phyloP scores from a whole-genome alignment of 2,797 vertebrate genomes.

The Catharus ustulatus region DNA sequence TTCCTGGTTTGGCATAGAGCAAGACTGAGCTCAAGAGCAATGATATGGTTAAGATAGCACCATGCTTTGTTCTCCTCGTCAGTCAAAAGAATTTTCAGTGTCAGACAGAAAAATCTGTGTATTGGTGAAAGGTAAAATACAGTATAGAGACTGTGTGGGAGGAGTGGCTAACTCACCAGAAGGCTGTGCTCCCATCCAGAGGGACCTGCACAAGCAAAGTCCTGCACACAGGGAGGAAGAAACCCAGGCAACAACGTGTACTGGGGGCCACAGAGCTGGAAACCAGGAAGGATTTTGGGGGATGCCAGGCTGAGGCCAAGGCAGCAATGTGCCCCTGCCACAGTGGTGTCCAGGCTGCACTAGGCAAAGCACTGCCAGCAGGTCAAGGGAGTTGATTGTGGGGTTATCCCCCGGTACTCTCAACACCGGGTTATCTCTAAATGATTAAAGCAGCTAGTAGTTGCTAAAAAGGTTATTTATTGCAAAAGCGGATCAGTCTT shows the following conservation, averaged over 20 bases:
- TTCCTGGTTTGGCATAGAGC: not conserved
- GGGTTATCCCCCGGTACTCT: no score
- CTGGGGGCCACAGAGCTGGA: not conserved
- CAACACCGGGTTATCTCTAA: no score
- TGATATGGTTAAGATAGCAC: not conserved
- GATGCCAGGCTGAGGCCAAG: not conserved
- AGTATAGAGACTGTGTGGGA: not conserved
- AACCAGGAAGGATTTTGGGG: not conserved
- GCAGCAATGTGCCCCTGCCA: not conserved
- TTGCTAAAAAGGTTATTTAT: no score
- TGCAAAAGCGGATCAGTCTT: no score
- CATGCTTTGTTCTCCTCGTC: not conserved
- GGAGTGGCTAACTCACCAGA: not conserved
- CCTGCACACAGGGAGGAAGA: not conserved
- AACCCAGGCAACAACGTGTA: accelerated
- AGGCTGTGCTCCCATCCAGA: not conserved
- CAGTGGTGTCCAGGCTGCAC: not conserved
- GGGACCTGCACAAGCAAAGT: not conserved
- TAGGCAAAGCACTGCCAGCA: not conserved
- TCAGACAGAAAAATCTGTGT: not conserved
- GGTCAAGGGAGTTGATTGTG: no score
- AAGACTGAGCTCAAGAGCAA: not conserved
- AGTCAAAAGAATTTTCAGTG: not conserved
- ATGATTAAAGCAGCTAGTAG: no score
- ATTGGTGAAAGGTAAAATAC: not conserved